These are phyloP conservation scores for Ganaspis brasiliensis DNA, from an alignment of 2,888 invertebrate species.

Conservation along the genomic window DNA sequence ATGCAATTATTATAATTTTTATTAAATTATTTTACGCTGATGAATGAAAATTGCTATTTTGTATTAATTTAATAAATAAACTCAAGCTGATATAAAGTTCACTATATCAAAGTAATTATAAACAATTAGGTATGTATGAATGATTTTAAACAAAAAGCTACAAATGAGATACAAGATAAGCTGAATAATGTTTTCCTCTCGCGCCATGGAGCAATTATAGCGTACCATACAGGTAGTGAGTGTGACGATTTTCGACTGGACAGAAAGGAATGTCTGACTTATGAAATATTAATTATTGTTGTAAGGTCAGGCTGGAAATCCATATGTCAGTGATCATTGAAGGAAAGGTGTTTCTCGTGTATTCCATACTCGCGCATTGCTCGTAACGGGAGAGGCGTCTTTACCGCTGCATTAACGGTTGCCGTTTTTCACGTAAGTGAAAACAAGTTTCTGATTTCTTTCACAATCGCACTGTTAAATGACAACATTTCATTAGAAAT, in stretches of 20 bases:
- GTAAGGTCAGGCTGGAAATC: constrained; percentile 49
- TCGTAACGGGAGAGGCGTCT: constrained; percentile 80
- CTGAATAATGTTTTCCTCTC: background rate
- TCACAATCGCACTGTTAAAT: constrained; percentile 77
- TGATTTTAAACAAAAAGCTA: background rate
- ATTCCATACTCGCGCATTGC: constrained; percentile 71
- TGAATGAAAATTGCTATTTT: no score
- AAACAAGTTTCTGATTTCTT: constrained; percentile 77
- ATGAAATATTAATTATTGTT: constrained; percentile 17
- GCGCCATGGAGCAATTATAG: background rate
- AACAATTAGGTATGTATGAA: background rate
- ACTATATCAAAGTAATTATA: no score
- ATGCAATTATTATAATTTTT: no score
- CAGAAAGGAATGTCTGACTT: background rate
- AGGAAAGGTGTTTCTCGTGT: constrained; percentile 71
- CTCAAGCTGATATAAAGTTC: no score
- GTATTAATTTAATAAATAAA: no score
- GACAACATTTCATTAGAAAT: constrained; percentile 78
- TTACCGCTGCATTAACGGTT: constrained; percentile 81
- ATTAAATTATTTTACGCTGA: no score
- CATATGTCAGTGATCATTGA: constrained; percentile 56
- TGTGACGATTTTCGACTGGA: constrained; percentile 1
- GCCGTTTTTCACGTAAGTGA: constrained; percentile 79
- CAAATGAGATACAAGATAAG: constrained; percentile 11
- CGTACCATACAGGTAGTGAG: background rate